Percentiles rank a stretch among this genome's conserved stretches.
Evolutionary conservation across 1,140 invertebrate species (phyloP).

Genomic region (Geopemphigus sp.): DNA sequence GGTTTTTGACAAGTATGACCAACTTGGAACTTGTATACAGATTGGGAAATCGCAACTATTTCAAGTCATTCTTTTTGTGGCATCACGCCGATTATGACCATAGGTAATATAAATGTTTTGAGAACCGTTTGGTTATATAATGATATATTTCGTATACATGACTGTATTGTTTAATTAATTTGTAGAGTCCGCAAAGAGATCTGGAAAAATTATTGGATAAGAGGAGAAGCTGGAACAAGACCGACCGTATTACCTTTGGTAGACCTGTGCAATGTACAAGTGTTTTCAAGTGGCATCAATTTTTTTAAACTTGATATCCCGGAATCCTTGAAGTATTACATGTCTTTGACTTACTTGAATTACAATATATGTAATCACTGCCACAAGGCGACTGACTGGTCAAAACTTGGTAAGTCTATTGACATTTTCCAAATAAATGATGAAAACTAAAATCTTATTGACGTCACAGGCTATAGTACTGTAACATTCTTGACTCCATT

Average conservation of each 20-base stretch:
- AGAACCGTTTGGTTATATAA: neutral
- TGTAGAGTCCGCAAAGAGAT: constrained; percentile 26
- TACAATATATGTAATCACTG: constrained; percentile 42
- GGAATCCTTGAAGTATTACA: constrained; percentile 41
- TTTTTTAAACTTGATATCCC: constrained; percentile 42
- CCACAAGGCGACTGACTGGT: constrained; percentile 33
- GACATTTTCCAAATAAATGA: neutral
- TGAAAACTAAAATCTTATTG: neutral
- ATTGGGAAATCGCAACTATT: constrained; percentile 62
- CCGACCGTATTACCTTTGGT: neutral
- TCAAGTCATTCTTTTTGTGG: constrained; percentile 62
- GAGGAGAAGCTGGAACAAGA: neutral
- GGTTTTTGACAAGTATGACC: constrained; percentile 57
- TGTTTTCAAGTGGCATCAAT: constrained; percentile 43
- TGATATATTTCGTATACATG: neutral
- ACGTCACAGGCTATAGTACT: constrained; percentile 58
- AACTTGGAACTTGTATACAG: constrained; percentile 59
- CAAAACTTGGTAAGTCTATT: constrained; percentile 30
- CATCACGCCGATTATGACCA: constrained; percentile 60
- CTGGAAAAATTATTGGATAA: constrained; percentile 42
- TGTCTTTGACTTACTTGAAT: constrained; percentile 34
- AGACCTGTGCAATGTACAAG: neutral
- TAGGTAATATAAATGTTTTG: constrained; percentile 54
- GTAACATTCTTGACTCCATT: constrained; percentile 61
- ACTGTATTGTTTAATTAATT: constrained; percentile 47